phyloP scores from a whole-genome alignment of 2,888 invertebrate genomes.

The Agriopis leucophaearia region DNA sequence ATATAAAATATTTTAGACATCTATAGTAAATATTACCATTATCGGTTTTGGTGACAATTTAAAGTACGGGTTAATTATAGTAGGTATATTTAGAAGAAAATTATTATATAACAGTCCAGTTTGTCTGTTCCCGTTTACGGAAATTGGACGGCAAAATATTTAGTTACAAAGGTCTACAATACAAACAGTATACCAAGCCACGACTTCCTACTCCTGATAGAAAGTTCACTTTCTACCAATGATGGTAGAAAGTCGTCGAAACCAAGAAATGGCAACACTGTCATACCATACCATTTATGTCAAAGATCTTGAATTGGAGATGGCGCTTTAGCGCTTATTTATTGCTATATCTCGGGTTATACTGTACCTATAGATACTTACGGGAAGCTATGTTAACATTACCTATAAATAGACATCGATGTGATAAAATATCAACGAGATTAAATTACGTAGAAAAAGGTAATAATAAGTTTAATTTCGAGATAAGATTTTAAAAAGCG shows the following conservation, averaged over 20 bases:
- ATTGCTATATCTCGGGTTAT: conserved; percentile 7
- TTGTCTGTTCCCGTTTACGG: conserved; percentile 62
- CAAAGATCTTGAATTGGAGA: too few relatives aligned
- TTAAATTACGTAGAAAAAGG: conserved; percentile 36
- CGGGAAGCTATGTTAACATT: conserved; percentile 18
- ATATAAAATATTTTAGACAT: conserved; percentile 81
- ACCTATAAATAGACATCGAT: conserved; percentile 28
- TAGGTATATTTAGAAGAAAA: conserved; percentile 60
- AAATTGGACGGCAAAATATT: conserved; percentile 84
- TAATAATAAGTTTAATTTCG: conserved; percentile 14
- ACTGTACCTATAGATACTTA: conserved; percentile 18
- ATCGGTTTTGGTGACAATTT: conserved; percentile 76
- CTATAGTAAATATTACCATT: conserved; percentile 64
- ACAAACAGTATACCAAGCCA: conserved; percentile 24
- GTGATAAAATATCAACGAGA: conserved; percentile 33
- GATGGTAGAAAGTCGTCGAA: neutral
- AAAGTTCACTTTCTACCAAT: neutral
- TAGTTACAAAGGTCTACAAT: conserved; percentile 56
- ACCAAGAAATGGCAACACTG: conserved; percentile 12
- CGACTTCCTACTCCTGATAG: neutral
- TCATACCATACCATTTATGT: too few relatives aligned
- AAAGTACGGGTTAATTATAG: conserved; percentile 60
- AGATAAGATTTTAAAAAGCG: conserved; percentile 26
- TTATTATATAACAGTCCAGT: conserved; percentile 68
- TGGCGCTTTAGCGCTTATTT: neutral